These are phyloP conservation scores for Raja brachyura DNA, from an alignment of 2,113 vertebrate species.

Conservation along the genomic window DNA sequence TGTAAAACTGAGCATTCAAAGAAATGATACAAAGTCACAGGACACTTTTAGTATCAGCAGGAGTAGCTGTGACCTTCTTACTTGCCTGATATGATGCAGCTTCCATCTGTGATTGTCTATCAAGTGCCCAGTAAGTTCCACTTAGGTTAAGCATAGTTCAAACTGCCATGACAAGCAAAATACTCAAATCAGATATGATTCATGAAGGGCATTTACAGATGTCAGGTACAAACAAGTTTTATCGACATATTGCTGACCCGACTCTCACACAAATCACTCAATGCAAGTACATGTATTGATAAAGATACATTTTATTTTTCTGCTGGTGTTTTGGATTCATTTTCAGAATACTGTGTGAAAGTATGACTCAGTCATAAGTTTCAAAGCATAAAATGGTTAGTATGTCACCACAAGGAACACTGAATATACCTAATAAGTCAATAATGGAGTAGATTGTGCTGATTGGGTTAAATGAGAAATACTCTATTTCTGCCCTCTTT, in stretches of 20 bases:
- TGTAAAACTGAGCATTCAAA: slow-evolving; percentile 15
- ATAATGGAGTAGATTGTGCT: too few species aligned
- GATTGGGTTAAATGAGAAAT: background rate
- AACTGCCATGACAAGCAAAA: background rate
- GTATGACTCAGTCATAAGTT: background rate
- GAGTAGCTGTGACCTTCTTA: slow-evolving; percentile 57
- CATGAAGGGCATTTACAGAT: background rate
- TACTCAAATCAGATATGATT: background rate
- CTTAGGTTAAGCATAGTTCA: background rate
- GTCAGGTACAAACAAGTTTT: background rate
- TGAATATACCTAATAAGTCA: too few species aligned
- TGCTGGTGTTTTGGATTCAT: background rate
- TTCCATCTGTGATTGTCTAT: slow-evolving; percentile 46
- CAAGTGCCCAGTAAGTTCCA: slow-evolving; percentile 45
- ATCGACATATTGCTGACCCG: background rate
- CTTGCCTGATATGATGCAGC: slow-evolving; percentile 41
- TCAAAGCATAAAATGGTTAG: background rate
- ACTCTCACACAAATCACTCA: background rate
- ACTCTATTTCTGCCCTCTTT: too few species aligned
- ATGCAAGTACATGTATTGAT: background rate
- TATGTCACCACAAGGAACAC: background rate
- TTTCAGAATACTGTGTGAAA: background rate
- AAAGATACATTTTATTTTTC: background rate
- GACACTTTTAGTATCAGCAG: slow-evolving; percentile 53
- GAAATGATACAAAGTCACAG: slow-evolving; percentile 37